Evolutionary conservation across 2,797 vertebrate genomes (phyloP), one percentile per base, ranked within the genome.

Genomic region (Gymnopithys bicolor): DNA sequence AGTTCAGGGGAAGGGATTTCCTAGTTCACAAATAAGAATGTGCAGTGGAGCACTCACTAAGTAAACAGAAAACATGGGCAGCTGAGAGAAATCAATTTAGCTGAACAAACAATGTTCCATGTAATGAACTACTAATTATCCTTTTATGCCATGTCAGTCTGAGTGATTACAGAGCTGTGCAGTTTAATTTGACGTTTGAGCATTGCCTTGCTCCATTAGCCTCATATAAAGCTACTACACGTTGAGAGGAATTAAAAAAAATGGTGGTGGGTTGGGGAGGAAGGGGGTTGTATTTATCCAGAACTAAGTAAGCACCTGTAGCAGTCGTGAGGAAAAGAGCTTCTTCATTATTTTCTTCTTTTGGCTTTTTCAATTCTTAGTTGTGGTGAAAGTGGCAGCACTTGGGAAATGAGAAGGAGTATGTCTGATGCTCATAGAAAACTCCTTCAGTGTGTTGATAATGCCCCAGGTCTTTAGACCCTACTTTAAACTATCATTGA

Each of bases 91-190:
- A 98, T 99, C 98, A 98, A 98, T 98, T 98, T 98, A 98, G 98
- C 98, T 98, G 98, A 98, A 98, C 98, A 98, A 98, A 98, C 98
- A 98, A 98, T 98, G 98, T 98, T 98, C 97, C 98, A 98, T 98
- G 98, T 98, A 98, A 98, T 98, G 98, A 98, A 98, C 98, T 98
- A 98, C 98, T 98, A 98, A 98, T 98, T 98, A 98, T 98, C 98
- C 98, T 98, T 98, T 98, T 98, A 98, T 98, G 98, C 97, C 98
- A 98, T 98, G 98, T 98, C 98, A 98, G 98, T 98, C 98, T 98
- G 97, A 98, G 97, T 98, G 97, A 98, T 98, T 98, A 97, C 96
- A 98, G 97, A 98, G 97, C 98, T 97, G 98, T 98, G 98, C 97
- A 94, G 97, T 98, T 98, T 97, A 97, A 98, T 98, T 98, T 98